Evolutionary conservation across 30 jellyfish, hydroid and myxozoan genomes (phyloP).

Genomic region (Clytia hemisphaerica): DNA sequence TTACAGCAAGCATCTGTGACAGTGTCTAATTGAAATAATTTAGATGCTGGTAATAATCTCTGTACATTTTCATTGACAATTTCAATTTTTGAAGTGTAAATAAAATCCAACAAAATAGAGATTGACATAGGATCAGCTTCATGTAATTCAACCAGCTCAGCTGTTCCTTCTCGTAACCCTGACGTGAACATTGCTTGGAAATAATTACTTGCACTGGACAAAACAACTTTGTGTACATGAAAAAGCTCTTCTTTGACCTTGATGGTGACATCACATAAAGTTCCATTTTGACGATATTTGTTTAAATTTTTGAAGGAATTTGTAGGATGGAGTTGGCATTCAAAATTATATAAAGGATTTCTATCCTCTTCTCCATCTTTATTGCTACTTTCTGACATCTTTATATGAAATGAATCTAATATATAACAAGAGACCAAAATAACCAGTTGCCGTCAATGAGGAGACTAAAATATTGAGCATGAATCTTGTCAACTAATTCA

Average conservation of each 20-base stretch:
- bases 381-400: too few relatives aligned
- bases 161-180: slow-evolving; percentile 63
- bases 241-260: slow-evolving; percentile 32
- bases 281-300: slow-evolving; percentile 33
- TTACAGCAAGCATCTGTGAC: slow-evolving; percentile 69
- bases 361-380: too few relatives aligned
- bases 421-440: too few relatives aligned
- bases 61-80: slow-evolving; percentile 74
- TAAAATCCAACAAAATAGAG: slow-evolving; percentile 46
- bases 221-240: slow-evolving; percentile 74
- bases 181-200: slow-evolving; percentile 88
- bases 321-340: slow-evolving; percentile 5
- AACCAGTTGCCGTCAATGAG: too few relatives aligned
- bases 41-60: slow-evolving; percentile 58
- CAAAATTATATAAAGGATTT: not conserved
- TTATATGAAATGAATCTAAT: too few relatives aligned
- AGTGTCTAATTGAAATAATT: slow-evolving; percentile 52
- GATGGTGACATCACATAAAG: slow-evolving; percentile 59
- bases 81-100: slow-evolving; percentile 59
- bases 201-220: slow-evolving; percentile 70
- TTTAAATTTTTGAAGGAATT: slow-evolving; percentile 49
- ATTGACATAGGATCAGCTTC: slow-evolving; percentile 65
- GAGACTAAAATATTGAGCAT: too few relatives aligned
- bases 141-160: slow-evolving; percentile 42
- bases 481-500: too few relatives aligned